phyloP scores from a whole-genome alignment of 1,140 invertebrate genomes.

The Pantala flavescens region DNA sequence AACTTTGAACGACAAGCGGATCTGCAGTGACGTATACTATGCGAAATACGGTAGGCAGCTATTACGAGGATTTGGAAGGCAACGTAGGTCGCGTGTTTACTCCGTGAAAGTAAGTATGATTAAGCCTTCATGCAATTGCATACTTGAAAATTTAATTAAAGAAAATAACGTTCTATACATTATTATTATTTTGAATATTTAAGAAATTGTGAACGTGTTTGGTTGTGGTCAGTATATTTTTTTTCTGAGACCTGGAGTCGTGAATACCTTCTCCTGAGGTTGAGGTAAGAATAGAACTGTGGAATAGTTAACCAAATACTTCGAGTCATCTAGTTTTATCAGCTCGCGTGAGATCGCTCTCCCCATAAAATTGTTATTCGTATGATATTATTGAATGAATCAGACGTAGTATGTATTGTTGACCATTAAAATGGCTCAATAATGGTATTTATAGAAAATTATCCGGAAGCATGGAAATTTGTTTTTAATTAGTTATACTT shows the following conservation, averaged over 20 bases:
- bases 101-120: not conserved
- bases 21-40: too few species aligned
- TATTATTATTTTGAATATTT: too few species aligned
- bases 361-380: not conserved
- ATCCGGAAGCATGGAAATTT: not conserved
- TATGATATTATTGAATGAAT: not conserved
- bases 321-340: not conserved
- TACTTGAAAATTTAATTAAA: too few species aligned
- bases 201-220: too few species aligned
- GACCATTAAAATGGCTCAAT: too few species aligned
- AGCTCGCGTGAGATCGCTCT: not conserved
- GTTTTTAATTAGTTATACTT: not conserved
- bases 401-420: too few species aligned
- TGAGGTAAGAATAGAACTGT: constrained; percentile 6
- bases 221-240: not conserved
- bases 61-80: not conserved
- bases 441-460: too few species aligned
- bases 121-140: too few species aligned
- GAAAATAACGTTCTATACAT: too few species aligned
- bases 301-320: constrained; percentile 7
- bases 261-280: not conserved
- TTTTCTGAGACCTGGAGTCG: not conserved
- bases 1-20: too few species aligned
- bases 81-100: constrained; percentile 7
- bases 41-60: too few species aligned